Evolutionary conservation across 2,113 vertebrate species (phyloP).

Genomic region (Enhydra lutris): DNA sequence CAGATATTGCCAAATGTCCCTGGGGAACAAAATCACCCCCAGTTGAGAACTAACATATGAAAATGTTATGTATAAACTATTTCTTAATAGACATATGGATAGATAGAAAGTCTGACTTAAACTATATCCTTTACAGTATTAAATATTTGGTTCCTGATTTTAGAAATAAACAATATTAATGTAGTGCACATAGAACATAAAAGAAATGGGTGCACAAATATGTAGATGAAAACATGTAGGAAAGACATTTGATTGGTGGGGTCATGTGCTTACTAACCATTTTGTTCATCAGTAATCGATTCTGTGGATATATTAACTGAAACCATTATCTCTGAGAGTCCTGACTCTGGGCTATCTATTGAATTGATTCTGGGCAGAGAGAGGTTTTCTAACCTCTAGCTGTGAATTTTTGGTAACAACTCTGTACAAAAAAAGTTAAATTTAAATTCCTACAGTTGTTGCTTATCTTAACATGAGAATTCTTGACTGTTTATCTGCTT

Average conservation of each 20-base stretch:
- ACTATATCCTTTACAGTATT: not conserved
- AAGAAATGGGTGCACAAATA: not conserved
- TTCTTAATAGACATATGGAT: not conserved
- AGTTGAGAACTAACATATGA: conserved; percentile 8
- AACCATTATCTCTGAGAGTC: not conserved
- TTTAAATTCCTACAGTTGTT: conserved; percentile 11
- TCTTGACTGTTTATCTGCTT: not conserved
- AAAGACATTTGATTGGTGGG: not conserved
- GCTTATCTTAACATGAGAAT: conserved; percentile 17
- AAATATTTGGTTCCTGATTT: conserved; percentile 20
- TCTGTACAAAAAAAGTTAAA: conserved; percentile 34
- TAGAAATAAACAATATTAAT: not conserved
- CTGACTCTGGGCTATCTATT: not conserved
- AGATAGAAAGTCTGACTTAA: conserved; percentile 23
- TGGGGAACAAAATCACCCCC: not conserved
- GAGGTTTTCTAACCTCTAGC: conserved; percentile 19
- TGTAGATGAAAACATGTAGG: not conserved
- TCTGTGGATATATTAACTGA: not conserved
- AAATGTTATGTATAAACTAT: not conserved
- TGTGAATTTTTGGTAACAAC: conserved; percentile 26
- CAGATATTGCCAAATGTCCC: not conserved
- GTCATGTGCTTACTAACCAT: not conserved
- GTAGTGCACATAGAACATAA: not conserved
- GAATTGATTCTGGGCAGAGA: not conserved
- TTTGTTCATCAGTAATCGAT: not conserved